Base-by-base conservation (phyloP, 1,140 invertebrate species). In the Ditylenchus dipsaci region DNA sequence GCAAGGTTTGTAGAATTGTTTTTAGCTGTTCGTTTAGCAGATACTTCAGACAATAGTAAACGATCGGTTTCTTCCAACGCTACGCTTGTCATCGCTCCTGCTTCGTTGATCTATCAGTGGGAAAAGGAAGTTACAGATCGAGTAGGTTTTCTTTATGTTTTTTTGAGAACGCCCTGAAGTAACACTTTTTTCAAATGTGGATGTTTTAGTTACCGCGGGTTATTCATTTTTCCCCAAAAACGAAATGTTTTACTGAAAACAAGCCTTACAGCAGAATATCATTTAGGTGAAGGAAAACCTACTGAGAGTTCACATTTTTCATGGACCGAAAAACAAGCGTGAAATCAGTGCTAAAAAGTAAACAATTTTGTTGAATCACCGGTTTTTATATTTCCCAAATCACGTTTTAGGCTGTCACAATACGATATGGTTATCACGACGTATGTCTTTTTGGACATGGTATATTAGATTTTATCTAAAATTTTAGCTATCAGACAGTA, bases 11-110 rank as follows among this genome's bases (percentile, higher is more conserved):
- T 26, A 3, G 29, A 3, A 33, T 61, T 61, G 3, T 30, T 26
- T 61, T 43, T 13, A 19, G 19, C 26, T 27, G 3, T 19, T 21
- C n/a, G 15, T 53, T 45, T 45, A 45, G n/a, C 49, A 53, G 8
- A 19, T 5, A 21, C 3, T 53, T 19, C 15, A 53, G 59, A 21
- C 3, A 43, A 43, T n/a, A 61, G 9, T 9, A 23, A 29, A 23
- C 3, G 8, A 13, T 13, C 26, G 3, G 71, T 83, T 21, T 74
- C 80, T 13, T 84, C 85, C 0, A 70, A 79, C 42, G 89, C 89
- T 33, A 95, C 91, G 7, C 84, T 97, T 19, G 88, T 96, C 0
- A 87, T 96, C 5, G 93, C 91, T 81, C 93, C 93, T 0, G 91
- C 93, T 11, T 86, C 85, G 0, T 71, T 88, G 17, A 79, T 88